A percentile compares a stretch with the other conserved stretches of the same genome.
Evolutionary conservation across 2,797 vertebrate genomes (phyloP).

Genomic region (Esox lucius): DNA sequence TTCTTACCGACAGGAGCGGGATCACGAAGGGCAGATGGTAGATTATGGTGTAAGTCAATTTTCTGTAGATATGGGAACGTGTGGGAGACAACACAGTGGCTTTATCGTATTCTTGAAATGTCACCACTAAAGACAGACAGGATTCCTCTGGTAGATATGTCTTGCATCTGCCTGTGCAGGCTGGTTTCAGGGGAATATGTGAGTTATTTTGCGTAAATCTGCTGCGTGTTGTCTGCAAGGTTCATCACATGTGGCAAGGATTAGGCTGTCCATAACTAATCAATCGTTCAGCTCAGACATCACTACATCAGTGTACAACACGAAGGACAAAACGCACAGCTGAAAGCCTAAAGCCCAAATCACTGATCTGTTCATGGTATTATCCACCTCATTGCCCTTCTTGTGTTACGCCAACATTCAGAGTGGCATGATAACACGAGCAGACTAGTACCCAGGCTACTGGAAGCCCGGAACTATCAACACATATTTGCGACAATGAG

Average conservation of each 20-base stretch:
- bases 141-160: neutral
- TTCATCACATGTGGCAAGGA: no score
- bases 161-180: slow-evolving; percentile 47
- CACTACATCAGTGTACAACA: neutral
- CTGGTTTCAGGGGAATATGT: neutral
- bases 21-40: neutral
- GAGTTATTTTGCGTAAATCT: slow-evolving; percentile 13
- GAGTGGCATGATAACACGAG: neutral
- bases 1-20: neutral
- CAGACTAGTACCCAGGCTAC: neutral
- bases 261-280: no score
- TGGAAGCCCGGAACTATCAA: neutral
- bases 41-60: slow-evolving; percentile 9
- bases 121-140: neutral
- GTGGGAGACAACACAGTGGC: neutral
- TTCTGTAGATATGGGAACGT: neutral
- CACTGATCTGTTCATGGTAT: neutral
- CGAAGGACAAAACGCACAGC: neutral
- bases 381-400: neutral
- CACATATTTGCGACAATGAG: neutral
- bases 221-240: no score
- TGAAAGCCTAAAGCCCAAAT: neutral
- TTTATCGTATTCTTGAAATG: slow-evolving; percentile 4
- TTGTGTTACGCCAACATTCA: neutral
- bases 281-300: neutral